A percentile compares a stretch with the other conserved stretches of the same genome.
Conservation (phyloP, 2,113 vertebrate species). For the Danionella cerebrum region DNA sequence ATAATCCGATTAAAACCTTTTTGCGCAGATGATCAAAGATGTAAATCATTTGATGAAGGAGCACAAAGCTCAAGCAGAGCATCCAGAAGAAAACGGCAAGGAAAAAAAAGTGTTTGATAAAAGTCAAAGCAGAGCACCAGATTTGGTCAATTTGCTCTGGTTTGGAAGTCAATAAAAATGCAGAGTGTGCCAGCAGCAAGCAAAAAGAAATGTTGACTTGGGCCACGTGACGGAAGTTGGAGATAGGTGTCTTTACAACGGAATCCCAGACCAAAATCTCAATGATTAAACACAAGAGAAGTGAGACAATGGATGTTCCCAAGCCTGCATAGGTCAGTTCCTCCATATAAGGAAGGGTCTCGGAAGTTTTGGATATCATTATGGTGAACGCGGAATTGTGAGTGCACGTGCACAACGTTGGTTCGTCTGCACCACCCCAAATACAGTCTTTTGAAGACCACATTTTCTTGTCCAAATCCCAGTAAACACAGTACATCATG, state of each 20-base stretch:
- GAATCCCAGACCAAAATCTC: conserved; percentile 76
- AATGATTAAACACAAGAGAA: conserved; percentile 66
- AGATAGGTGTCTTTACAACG: conserved; percentile 75
- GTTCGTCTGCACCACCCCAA: not conserved
- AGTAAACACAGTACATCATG: conserved; percentile 62
- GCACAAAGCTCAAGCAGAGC: conserved; percentile 76
- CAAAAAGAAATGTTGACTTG: conserved; percentile 76
- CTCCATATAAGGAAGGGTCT: not conserved
- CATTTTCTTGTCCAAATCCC: conserved; percentile 23
- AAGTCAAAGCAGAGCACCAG: conserved; percentile 62
- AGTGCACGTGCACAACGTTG: conserved; percentile 57
- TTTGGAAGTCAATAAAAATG: conserved; percentile 61
- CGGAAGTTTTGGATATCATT: conserved; percentile 65
- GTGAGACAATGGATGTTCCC: conserved; percentile 69
- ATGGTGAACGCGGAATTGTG: conserved; percentile 81
- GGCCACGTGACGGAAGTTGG: conserved; percentile 77
- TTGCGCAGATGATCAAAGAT: conserved; percentile 74
- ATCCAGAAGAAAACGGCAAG: conserved; percentile 92
- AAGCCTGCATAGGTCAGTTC: conserved; percentile 68
- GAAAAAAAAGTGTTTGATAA: conserved; percentile 81
- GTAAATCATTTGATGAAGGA: conserved; percentile 82
- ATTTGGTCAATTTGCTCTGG: fast-evolving
- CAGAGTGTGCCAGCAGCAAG: conserved; percentile 71
- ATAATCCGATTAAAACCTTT: conserved; percentile 64
- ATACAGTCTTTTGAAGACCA: not conserved